Base-by-base conservation (phyloP, 2,888 invertebrate genomes). In the Sialis fuliginosa region DNA sequence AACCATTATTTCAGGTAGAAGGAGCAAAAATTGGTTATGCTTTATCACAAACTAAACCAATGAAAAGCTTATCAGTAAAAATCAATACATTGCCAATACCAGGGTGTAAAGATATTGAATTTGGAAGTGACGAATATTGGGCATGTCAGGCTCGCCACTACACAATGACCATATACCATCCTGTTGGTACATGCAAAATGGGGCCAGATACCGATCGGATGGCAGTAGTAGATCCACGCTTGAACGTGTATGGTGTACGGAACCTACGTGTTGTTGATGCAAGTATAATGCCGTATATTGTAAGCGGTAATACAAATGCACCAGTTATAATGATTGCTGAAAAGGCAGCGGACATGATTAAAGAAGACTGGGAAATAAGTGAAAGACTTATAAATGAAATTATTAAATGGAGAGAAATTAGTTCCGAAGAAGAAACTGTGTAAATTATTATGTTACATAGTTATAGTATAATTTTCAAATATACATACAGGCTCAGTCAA, bases 271-370 rank as follows among this genome's bases (percentile, higher is more conserved):
- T 90, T 0, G 74, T 87, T 3, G 90, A 90, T 60, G 84, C 79
- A 1, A 87, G 86, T 53, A 71, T 90, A 13, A 88, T 90, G 83
- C 89, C 89, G 0, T 73, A 65, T 2, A 83, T 89, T 46, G 70
- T 77, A 0, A 81, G 73, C 33, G 88, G 87, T 0, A 87, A 89
- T 57, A 88, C 86, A 0, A 87, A 87, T 56, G 86, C 84, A 0
- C 85, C 88, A 0, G 75, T 75, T 1, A 77, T 87, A 41, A 88
- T 88, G 88, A 80, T 89, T 40, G 88, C 80, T 0, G 88, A 89
- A 58, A 86, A 82, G 56, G 85, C 79, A 1, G 71, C 85, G 0
- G 86, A 88, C 56, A 77, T 89, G 72, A 84, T 89, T 53, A 85
- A 84, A 58, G 72, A 79, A 58, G 80, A 83, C 52, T 83, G 82